phyloP scores from a whole-genome alignment of 2,888 invertebrate genomes.

The Aphelenchoides bicaudatus region DNA sequence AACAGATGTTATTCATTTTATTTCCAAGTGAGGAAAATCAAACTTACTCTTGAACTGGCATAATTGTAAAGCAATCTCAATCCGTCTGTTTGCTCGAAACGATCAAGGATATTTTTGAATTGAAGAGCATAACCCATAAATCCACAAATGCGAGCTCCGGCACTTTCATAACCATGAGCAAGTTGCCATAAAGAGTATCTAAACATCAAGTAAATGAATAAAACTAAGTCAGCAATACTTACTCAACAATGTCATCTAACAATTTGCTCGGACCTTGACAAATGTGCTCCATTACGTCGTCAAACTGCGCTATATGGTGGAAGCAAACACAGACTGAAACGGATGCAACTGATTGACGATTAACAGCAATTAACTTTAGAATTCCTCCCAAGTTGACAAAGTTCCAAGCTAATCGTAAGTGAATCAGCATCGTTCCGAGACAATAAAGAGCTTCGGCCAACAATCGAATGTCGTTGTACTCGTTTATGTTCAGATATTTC shows the following conservation, averaged over 20 bases:
- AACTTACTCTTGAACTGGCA: constrained; percentile 63
- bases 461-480: constrained; percentile 82
- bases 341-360: constrained; percentile 74
- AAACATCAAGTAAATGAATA: constrained; percentile 23
- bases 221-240: constrained; percentile 17
- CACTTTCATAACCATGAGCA: constrained; percentile 93
- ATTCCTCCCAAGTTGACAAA: constrained; percentile 85
- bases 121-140: constrained; percentile 92
- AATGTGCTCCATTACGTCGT: constrained; percentile 88
- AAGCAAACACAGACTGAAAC: constrained; percentile 92
- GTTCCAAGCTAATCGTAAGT: constrained; percentile 95
- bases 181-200: constrained; percentile 89
- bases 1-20: background rate
- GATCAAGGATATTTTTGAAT: constrained; percentile 84
- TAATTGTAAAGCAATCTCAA: constrained; percentile 88
- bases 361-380: constrained; percentile 77
- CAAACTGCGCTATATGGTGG: constrained; percentile 74
- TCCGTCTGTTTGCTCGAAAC: constrained; percentile 91
- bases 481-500: constrained; percentile 81
- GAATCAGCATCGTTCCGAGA: constrained; percentile 85
- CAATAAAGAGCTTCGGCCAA: constrained; percentile 93
- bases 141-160: constrained; percentile 95
- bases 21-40: background rate
- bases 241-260: constrained; percentile 56
- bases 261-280: constrained; percentile 72